Base-by-base conservation (phyloP, 2,113 vertebrate genomes). In the Microtus ochrogaster region DNA sequence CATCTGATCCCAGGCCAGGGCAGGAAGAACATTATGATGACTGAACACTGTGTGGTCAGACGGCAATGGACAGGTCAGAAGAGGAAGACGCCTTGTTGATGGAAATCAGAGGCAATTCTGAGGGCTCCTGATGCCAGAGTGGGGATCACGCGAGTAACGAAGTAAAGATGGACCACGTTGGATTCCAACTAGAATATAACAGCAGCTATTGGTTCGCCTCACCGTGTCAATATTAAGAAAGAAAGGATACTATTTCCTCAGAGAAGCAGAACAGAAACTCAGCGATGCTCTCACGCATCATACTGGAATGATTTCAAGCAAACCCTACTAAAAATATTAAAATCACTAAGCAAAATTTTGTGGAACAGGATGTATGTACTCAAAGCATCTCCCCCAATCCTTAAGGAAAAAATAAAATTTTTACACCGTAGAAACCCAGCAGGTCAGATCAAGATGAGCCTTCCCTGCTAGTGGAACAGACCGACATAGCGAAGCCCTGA, bases 171-270 rank as follows among this genome's bases (percentile, higher is more conserved):
- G 12, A 74, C 7, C 36, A 30, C 36, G 83, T 2, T 77, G 36
- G 61, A 77, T 91, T 96, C 94, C 17, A 70, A 55, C 66, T 0
- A 76, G 66, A 89, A n/a, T 68, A 83, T 91, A 89, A 70, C 26
- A 81, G 68, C 28, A 49, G 17, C 77, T 79, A 89, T 47, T 28
- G 76, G 21, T 4, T 49, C 11, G 52, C 5, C 28, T 26, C 47
- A 76, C 77, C 39, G 61, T 87, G 72, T 58, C 47, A 65, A 73
- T 91, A 63, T 30, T 72, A 63, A 92, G 61, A 41, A 39, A 65
- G 36, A 26, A 3, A 94, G 26, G 52, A 26, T 14, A 55, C 13
- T 5, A 79, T 41, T 74, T 87, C 58, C 68, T 66, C 47, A 92
- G 19, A 85, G 28, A 72, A 81, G 49, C n/a, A 70, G 39, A 83